Evolutionary conservation across 2,113 vertebrate genomes (phyloP), one percentile per base, ranked within the genome.

Genomic region (Aegotheles bennettii): DNA sequence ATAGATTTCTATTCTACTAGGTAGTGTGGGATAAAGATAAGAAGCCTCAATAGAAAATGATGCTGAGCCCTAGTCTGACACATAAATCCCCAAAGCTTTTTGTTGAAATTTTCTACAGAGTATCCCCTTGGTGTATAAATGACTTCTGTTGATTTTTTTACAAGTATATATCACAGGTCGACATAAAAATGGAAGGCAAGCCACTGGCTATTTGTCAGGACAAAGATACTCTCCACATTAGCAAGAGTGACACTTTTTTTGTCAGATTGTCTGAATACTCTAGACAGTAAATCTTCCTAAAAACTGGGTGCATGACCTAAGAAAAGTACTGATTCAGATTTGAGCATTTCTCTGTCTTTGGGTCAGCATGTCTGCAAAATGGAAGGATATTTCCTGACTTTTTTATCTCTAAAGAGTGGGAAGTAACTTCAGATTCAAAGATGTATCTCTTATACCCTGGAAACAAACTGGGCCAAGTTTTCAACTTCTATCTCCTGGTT

Each of bases 1-100:
- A 95, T 75, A 93, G 70, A 92, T 95, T 92, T 94, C 76, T 87
- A 87, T 92, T 88, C 81, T 94, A 77, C 89, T 84, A 86, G 97
- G 92, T 96, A 96, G 91, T 47, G 35, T 81, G 59, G 78, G 71
- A 90, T 79, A 60, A 93, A 93, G 56, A 70, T 63, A 70, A 51
- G 26, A 89, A 89, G 26, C 23, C 65, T 81, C 73, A 92, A 56
- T 11, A 60, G 51, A 86, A 89, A 48, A 59, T 50, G 80, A 84
- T 64, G 16, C 36, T 87, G 73, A 71, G 85, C 48, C 83, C 60
- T 81, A 78, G 43, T 74, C 48, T 90, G 81, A 93, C 71, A 68
- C 25, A 75, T 38, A 96, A 94, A 95, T 93, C 65, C 53, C 26
- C 38, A 94, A 89, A 96, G 65, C 73, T 87, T 89, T 89, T 90